These are phyloP conservation scores for Sesia apiformis DNA, from an alignment of 2,888 invertebrate species.

Conservation along the genomic window DNA sequence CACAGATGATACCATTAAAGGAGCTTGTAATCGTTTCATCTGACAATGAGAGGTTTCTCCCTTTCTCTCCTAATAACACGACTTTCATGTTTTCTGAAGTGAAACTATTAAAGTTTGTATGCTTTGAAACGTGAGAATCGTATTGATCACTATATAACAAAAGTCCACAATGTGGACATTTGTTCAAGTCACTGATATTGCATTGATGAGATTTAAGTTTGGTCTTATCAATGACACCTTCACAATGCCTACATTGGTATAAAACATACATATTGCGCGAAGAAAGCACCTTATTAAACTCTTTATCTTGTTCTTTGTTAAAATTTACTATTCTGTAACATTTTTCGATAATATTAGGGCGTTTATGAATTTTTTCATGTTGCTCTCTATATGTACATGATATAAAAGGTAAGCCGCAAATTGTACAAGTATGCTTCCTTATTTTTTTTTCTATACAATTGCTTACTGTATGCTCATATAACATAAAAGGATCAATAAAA, in stretches of 20 bases:
- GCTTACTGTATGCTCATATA: slow-evolving; percentile 30
- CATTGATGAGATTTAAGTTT: slow-evolving; percentile 27
- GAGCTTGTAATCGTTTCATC: slow-evolving; percentile 7
- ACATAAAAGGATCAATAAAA: slow-evolving; percentile 26
- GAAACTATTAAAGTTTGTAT: slow-evolving; percentile 29
- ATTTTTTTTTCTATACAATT: slow-evolving; percentile 15
- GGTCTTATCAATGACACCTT: slow-evolving; percentile 29
- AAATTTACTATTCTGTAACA: slow-evolving; percentile 37
- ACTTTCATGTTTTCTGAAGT: slow-evolving; percentile 35
- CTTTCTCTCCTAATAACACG: slow-evolving; percentile 31
- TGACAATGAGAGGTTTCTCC: slow-evolving; percentile 1
- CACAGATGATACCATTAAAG: slow-evolving; percentile 33
- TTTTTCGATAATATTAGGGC: slow-evolving; percentile 15
- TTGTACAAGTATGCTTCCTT: slow-evolving; percentile 30
- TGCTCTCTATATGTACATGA: slow-evolving; percentile 19
- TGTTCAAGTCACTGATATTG: slow-evolving; percentile 19
- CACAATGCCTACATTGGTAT: slow-evolving; percentile 47
- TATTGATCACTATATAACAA: slow-evolving; percentile 25
- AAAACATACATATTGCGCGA: slow-evolving; percentile 25
- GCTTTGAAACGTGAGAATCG: slow-evolving; percentile 31
- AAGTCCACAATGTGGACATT: slow-evolving; percentile 39
- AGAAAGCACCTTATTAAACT: slow-evolving; percentile 22
- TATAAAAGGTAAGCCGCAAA: slow-evolving; percentile 35
- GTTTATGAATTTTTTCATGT: slow-evolving; percentile 36
- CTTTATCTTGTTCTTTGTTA: slow-evolving; percentile 29